Base-by-base conservation (phyloP, 2,113 vertebrate genomes). In the Cephalopterus ornatus region DNA sequence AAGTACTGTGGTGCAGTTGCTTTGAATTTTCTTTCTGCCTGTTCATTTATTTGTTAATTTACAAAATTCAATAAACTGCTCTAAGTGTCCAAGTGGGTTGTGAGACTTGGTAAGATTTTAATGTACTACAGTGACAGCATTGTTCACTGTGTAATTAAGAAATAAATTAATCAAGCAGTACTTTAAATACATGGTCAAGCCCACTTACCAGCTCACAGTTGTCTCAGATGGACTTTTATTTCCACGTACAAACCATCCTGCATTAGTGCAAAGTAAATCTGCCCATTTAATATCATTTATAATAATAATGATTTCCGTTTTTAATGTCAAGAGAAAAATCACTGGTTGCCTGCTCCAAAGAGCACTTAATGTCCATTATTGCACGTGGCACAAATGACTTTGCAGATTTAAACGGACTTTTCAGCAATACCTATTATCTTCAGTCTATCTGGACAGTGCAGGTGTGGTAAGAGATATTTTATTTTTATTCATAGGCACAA, bases 321-420 rank as follows among this genome's bases (percentile, higher is more conserved):
- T 74, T 92, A 92, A 91, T 85, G 77, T 91, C 94, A 94, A 85
- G 88, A 87, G 66, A 94, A 94, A 84, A 94, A 94, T 89, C 59
- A 93, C 47, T 28, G 35, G 18, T 75, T 93, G 49, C 68, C 85
- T 82, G 56, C 79, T 91, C 62, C 46, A 83, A 89, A 85, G 72
- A 95, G 41, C 73, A 86, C 49, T 96, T 81, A 85, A 89, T 67
- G 35, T 85, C 89, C 81, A 53, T 85, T 96, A 95, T 1, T 59
- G n/a, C 63, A 85, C 44, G 78, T 0, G 3, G 44, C 26, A 94
- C 42, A 87, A 83, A 52, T 0, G 14, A 80, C 32, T 85, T 59
- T 79, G 50, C 42, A 89, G 88, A 65, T 92, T 84, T 88, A 89
- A 85, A 86, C 21, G 47, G 58, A 59, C 37, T 94, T 95, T 84